Conservation (phyloP, 2,888 invertebrate genomes). For the Stenolophus ochropezus region DNA sequence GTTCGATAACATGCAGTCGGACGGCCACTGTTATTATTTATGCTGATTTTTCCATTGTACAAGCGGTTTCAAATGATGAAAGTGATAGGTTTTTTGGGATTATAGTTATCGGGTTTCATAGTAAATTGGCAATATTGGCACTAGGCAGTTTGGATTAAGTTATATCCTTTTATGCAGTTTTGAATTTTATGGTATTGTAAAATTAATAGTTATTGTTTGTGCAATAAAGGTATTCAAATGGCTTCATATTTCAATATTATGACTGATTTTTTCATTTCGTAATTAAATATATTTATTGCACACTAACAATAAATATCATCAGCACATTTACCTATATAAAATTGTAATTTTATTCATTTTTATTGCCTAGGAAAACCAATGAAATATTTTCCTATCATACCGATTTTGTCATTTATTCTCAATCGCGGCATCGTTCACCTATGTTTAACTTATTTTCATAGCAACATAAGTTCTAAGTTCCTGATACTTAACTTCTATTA, state of each 20-base stretch:
- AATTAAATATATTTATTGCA: not conserved
- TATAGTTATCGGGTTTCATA: conserved; percentile 17
- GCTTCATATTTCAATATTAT: not conserved
- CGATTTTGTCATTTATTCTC: too few species aligned
- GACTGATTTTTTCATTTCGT: not conserved
- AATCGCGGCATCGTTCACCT: too few species aligned
- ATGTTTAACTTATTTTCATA: too few species aligned
- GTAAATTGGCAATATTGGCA: not conserved
- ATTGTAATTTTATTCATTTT: too few species aligned
- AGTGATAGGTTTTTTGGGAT: conserved; percentile 22
- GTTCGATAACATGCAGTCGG: conserved; percentile 4
- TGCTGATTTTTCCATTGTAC: conserved; percentile 33
- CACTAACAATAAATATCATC: too few species aligned
- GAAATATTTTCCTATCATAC: too few species aligned
- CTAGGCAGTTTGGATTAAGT: not conserved
- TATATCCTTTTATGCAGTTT: not conserved
- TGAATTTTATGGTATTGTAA: not conserved
- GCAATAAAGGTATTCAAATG: not conserved
- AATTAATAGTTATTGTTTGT: not conserved
- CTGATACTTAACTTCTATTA: too few species aligned
- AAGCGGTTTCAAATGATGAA: conserved; percentile 25
- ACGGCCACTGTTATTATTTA: conserved; percentile 24
- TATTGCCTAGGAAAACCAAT: too few species aligned
- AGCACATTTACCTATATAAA: too few species aligned
- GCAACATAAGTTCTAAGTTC: too few species aligned